Evolutionary conservation across 2,113 vertebrate species (phyloP), one percentile per base, ranked within the genome.

Genomic region (Pluvialis apricaria): DNA sequence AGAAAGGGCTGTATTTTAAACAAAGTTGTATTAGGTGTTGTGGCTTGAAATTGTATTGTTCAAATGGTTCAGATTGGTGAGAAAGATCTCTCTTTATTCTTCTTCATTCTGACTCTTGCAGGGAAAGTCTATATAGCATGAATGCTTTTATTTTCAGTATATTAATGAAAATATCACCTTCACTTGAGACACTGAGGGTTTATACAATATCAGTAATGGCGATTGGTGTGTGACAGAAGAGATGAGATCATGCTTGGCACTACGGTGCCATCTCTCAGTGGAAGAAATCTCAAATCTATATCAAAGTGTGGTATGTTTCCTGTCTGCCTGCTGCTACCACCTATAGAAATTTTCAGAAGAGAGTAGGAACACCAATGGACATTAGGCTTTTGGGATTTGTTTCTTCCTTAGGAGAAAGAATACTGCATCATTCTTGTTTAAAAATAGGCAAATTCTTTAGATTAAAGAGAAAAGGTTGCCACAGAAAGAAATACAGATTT

Each of bases 1-100:
- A 85, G 90, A 44, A 97, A 95, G 58, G 76, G 38, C 75, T 94
- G 20, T 91, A 77, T 95, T 97, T 97, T 79, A 85, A 66, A 94
- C 19, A 52, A 88, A 86, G 34, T 84, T 79, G 5, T 26, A 32
- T 71, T 75, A 29, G 31, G 5, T 79, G 51, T 83, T 84, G 44
- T 72, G 60, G 7, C 82, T 93, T 88, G 61, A 90, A 88, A 85
- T 60, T 13, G 12, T 65, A 75, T 89, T 86, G 40, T 73, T 96
- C 75, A 93, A 45, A 54, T 77, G 15, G 17, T 69, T 92, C 42
- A 82, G 24, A 49, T 1, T 83, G 34, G 18, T 81, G 45, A 58
- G 73, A 89, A 91, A 78, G 26, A 86, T 19, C 47, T 89, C 18
- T 26, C 17, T 82, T 47, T 70, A 49, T 72, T 25, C 45, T 76